These are phyloP conservation scores for Watsonalla binaria DNA, from an alignment of 2,888 invertebrate genomes.

Conservation along the genomic window DNA sequence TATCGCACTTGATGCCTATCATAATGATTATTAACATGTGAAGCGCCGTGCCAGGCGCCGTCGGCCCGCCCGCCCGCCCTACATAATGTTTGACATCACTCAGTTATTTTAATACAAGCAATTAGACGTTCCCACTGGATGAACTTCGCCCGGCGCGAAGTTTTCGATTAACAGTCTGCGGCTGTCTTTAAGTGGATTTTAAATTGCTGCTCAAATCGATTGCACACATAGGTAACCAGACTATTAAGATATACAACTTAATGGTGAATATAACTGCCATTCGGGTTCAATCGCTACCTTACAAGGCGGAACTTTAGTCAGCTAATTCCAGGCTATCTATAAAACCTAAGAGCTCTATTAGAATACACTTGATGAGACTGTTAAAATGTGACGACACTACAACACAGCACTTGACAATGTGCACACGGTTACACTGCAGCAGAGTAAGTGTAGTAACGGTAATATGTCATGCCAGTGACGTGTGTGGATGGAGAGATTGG, in stretches of 20 bases:
- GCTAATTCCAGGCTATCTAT: too few relatives aligned
- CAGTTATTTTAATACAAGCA: slow-evolving; percentile 78
- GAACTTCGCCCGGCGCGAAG: slow-evolving; percentile 56
- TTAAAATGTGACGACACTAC: too few relatives aligned
- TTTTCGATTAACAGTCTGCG: slow-evolving; percentile 73
- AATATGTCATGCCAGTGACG: neutral
- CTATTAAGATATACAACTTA: too few relatives aligned
- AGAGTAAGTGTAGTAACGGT: neutral
- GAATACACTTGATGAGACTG: too few relatives aligned
- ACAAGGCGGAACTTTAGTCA: too few relatives aligned
- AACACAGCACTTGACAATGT: too few relatives aligned
- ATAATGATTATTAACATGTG: slow-evolving; percentile 79
- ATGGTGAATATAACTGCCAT: too few relatives aligned
- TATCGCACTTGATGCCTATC: slow-evolving; percentile 76
- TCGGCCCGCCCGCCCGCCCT: slow-evolving; percentile 59
- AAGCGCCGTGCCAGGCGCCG: slow-evolving; percentile 67
- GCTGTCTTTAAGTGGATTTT: slow-evolving; percentile 74
- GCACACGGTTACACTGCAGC: too few relatives aligned
- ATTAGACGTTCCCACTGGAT: slow-evolving; percentile 65
- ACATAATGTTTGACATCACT: slow-evolving; percentile 76
- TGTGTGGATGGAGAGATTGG: too few relatives aligned
- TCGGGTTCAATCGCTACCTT: too few relatives aligned
- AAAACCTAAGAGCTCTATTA: too few relatives aligned
- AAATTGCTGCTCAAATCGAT: slow-evolving; percentile 69
- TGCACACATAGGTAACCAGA: slow-evolving; percentile 9